Percentiles rank a stretch among this genome's conserved stretches.
These are phyloP conservation scores for Pocillopora damicornis DNA, from an alignment of 64 coral and sea anemone species.

Conservation along the genomic window DNA sequence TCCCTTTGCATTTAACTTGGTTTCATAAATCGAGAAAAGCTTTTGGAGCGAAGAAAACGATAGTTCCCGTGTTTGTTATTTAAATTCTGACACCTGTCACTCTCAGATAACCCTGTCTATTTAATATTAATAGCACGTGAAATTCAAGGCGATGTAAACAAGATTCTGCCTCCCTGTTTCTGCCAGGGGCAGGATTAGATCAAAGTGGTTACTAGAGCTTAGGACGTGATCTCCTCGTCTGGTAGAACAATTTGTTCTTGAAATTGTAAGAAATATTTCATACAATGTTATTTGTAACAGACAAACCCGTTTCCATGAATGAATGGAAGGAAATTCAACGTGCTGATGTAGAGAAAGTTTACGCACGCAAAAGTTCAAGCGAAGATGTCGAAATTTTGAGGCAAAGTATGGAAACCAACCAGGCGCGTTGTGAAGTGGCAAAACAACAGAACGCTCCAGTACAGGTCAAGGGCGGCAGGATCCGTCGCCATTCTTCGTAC, in stretches of 20 bases:
- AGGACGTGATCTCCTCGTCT: not conserved
- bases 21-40: not conserved
- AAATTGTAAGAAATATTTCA: not conserved
- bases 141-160: slow-evolving; percentile 62
- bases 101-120: slow-evolving; percentile 8
- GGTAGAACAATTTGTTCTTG: not conserved
- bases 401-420: slow-evolving; percentile 50
- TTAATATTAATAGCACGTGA: slow-evolving; percentile 85
- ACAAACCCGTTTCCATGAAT: slow-evolving; percentile 62
- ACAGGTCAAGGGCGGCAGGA: slow-evolving; percentile 7
- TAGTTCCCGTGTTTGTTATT: slow-evolving; percentile 7
- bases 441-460: not conserved
- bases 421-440: not conserved
- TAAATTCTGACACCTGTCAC: slow-evolving; percentile 8
- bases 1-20: not conserved
- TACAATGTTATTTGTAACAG: slow-evolving; percentile 39
- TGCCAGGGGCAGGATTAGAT: not conserved
- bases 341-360: slow-evolving; percentile 47
- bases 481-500: slow-evolving; percentile 56
- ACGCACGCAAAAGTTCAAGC: slow-evolving; percentile 38
- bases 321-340: slow-evolving; percentile 44
- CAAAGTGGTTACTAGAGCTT: not conserved
- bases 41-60: not conserved
- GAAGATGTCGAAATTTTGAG: slow-evolving; percentile 49
- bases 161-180: slow-evolving; percentile 5